Base-by-base conservation (phyloP, 2,797 vertebrate species). In the Sparus aurata region DNA sequence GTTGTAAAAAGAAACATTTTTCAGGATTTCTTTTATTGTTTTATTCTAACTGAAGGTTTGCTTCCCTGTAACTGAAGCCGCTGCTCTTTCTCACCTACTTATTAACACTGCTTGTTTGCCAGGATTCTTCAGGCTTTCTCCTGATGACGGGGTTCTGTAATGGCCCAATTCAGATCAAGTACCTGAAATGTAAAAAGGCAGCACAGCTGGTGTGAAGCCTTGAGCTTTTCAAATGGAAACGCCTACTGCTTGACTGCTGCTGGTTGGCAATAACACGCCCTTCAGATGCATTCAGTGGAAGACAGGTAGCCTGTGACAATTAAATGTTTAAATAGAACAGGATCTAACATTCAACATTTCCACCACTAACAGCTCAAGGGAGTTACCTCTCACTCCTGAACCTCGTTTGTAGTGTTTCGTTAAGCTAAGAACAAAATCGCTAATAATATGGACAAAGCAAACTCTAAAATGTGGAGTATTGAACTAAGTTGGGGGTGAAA, bases 171-270 rank as follows among this genome's bases (percentile, higher is more conserved):
- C 41, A 61, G 41, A 59, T 45, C 61, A 50, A 76, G 73, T 20
- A 23, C 17, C 46, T 58, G 47, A 70, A 77, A 74, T 73, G 55
- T 52, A 76, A 73, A 74, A 38, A 68, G 60, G 45, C 8, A 8
- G 70, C 49, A 43, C 80, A 82, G 83, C 76, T 80, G 75, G 68
- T 71, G 25, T 64, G 69, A 73, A 16, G 54, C n/a, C n/a, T n/a
- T 15, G 55, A 75, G 62, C 78, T 66, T 75, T 86, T 77, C 54
- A 75, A 66, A 71, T 66, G 78, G 63, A 70, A 83, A 77, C 59
- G 23, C 30, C 17, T 0, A 13, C 57, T 45, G 45, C 12, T 50
- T 57, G 43, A 34, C 27, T 18, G 22, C 43, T 12, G 1, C 18
- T 50, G 52, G 22, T 52, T 63, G 50, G 18, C 58, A 16, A 18